phyloP scores from a whole-genome alignment of 1,140 invertebrate genomes.

The Pristionchus pacificus region DNA sequence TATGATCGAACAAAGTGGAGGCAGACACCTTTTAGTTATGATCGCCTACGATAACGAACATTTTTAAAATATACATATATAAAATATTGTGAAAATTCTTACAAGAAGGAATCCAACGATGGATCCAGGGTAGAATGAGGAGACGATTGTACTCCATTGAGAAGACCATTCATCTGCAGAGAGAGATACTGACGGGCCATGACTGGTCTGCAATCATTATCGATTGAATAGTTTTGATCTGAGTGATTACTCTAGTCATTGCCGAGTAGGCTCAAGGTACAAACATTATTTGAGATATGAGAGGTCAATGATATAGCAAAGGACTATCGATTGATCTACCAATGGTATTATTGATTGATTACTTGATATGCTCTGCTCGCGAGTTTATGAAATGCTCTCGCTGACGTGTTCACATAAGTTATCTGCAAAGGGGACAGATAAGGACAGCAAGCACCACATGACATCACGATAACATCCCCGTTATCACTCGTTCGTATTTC shows the following conservation, averaged over 20 bases:
- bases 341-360: no score
- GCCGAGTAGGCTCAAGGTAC: no score
- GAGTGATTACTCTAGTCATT: constrained; percentile 10
- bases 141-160: constrained; percentile 31
- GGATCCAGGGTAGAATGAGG: constrained; percentile 36
- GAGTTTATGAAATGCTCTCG: constrained; percentile 24
- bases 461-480: not conserved
- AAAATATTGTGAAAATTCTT: not conserved
- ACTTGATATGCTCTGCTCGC: constrained; percentile 15
- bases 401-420: constrained; percentile 41
- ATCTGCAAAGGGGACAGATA: constrained; percentile 20
- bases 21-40: no score
- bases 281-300: no score
- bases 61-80: not conserved
- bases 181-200: no score
- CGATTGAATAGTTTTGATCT: not conserved
- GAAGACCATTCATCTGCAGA: constrained; percentile 23
- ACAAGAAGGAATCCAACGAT: constrained; percentile 36
- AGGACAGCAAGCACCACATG: not conserved
- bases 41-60: not conserved
- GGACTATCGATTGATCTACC: constrained; percentile 10
- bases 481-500: not conserved
- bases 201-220: not conserved
- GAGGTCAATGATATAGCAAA: not conserved
- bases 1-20: no score